A percentile compares a stretch with the other conserved stretches of the same genome.
Evolutionary conservation across 2,113 vertebrate species (phyloP).

Genomic region (Melanocharis versteri): DNA sequence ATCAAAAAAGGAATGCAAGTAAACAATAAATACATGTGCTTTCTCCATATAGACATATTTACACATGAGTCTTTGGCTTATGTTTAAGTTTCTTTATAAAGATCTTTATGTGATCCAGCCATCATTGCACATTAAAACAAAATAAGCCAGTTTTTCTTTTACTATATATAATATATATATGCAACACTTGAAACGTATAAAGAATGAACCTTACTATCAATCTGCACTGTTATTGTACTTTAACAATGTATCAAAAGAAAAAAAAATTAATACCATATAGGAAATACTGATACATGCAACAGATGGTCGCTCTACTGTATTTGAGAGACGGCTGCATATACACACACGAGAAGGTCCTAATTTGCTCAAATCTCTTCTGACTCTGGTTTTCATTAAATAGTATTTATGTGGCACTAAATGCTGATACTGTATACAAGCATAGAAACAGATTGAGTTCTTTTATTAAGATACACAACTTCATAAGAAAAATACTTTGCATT

Average conservation of each 20-base stretch:
- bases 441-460: constrained; percentile 75
- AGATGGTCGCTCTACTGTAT: constrained; percentile 63
- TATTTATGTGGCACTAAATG: constrained; percentile 76
- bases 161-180: constrained; percentile 75
- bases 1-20: constrained; percentile 92
- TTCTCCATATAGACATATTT: constrained; percentile 99
- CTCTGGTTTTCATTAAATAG: constrained; percentile 67
- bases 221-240: constrained; percentile 72
- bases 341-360: constrained; percentile 66
- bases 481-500: constrained; percentile 84
- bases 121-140: constrained; percentile 89
- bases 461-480: constrained; percentile 81
- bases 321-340: constrained; percentile 71
- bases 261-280: constrained; percentile 60
- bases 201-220: constrained; percentile 71
- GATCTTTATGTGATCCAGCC: constrained; percentile 83
- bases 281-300: constrained; percentile 81
- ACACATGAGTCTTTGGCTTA: constrained; percentile 99
- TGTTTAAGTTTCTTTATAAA: constrained; percentile 89
- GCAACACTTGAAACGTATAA: constrained; percentile 75
- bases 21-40: constrained; percentile 99
- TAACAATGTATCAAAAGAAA: constrained; percentile 65
- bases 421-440: constrained; percentile 74
- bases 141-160: constrained; percentile 78
- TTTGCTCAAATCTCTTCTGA: constrained; percentile 43